Conservation (phyloP, 2,113 vertebrate species). For the Trichomycterus rosablanca region DNA sequence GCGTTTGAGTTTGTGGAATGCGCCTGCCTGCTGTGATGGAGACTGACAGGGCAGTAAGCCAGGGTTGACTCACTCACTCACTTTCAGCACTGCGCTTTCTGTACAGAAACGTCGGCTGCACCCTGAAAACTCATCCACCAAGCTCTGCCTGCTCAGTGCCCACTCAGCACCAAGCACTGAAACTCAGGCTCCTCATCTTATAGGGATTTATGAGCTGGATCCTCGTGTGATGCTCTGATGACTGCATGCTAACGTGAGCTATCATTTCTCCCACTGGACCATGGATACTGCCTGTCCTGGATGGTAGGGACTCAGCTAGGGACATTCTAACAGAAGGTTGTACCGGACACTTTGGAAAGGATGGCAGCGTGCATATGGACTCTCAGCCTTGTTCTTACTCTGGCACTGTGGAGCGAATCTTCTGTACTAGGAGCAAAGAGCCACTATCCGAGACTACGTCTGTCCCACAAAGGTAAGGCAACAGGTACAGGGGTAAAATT, state of each 20-base stretch:
- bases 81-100: constrained; percentile 18
- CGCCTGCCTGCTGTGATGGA: constrained; percentile 30
- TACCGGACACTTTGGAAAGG: neutral
- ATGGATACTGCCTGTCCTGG: constrained; percentile 16
- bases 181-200: constrained; percentile 12
- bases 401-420: constrained; percentile 49
- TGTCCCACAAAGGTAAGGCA: constrained; percentile 81
- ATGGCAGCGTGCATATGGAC: constrained; percentile 49
- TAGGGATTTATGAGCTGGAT: constrained; percentile 19
- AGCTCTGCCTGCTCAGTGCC: constrained; percentile 10
- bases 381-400: constrained; percentile 55
- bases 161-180: constrained; percentile 1
- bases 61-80: constrained; percentile 46
- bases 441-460: constrained; percentile 71
- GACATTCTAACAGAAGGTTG: neutral
- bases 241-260: constrained; percentile 8
- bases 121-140: constrained; percentile 31
- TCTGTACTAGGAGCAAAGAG: constrained; percentile 53
- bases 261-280: neutral
- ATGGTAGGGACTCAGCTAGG: constrained; percentile 8
- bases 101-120: constrained; percentile 28
- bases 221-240: constrained; percentile 6
- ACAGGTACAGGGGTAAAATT: constrained; percentile 13
- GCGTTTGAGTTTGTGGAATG: constrained; percentile 43
- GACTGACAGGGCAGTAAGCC: constrained; percentile 38